Evolutionary conservation across 2,888 invertebrate species (phyloP).

Genomic region (Chirona hameri): DNA sequence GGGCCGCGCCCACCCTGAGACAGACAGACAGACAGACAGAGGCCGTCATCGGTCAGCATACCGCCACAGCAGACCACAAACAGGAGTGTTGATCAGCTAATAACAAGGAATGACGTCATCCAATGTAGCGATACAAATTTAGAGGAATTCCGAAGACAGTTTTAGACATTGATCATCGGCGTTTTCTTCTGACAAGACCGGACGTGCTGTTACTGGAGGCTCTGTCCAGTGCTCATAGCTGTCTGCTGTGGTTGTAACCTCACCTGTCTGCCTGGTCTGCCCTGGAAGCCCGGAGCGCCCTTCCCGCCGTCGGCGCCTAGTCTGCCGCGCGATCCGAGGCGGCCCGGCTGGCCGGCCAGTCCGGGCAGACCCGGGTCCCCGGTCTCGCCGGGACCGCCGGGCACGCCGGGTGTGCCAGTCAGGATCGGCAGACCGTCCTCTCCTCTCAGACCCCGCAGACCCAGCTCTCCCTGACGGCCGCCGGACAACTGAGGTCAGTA

Average conservation of each 20-base stretch:
- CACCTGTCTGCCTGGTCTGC: slow-evolving; percentile 42
- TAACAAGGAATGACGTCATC: too few species aligned
- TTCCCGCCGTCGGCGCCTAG: slow-evolving; percentile 45
- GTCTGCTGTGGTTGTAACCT: background rate
- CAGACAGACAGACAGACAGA: background rate
- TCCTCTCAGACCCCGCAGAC: slow-evolving; percentile 43
- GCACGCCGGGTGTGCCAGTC: slow-evolving; percentile 47
- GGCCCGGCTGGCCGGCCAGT: slow-evolving; percentile 35
- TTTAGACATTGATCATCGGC: too few species aligned
- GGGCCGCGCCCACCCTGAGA: background rate
- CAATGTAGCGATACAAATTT: too few species aligned
- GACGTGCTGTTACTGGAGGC: too few species aligned
- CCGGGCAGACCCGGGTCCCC: slow-evolving; percentile 53
- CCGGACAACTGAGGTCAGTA: slow-evolving; percentile 36
- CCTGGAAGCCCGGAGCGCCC: slow-evolving; percentile 43
- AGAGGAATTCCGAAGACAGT: too few species aligned
- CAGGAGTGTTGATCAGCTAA: too few species aligned
- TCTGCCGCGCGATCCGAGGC: slow-evolving; percentile 40
- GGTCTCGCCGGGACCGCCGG: slow-evolving; percentile 43
- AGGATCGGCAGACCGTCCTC: slow-evolving; percentile 55
- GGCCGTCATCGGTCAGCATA: background rate
- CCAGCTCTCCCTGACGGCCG: slow-evolving; percentile 30
- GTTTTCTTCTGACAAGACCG: too few species aligned
- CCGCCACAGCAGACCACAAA: too few species aligned
- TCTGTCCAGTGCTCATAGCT: too few species aligned